A percentile compares a stretch with the other conserved stretches of the same genome.
Evolutionary conservation across 2,113 vertebrate genomes (phyloP).

Genomic region (Rhabdornis inornatus): DNA sequence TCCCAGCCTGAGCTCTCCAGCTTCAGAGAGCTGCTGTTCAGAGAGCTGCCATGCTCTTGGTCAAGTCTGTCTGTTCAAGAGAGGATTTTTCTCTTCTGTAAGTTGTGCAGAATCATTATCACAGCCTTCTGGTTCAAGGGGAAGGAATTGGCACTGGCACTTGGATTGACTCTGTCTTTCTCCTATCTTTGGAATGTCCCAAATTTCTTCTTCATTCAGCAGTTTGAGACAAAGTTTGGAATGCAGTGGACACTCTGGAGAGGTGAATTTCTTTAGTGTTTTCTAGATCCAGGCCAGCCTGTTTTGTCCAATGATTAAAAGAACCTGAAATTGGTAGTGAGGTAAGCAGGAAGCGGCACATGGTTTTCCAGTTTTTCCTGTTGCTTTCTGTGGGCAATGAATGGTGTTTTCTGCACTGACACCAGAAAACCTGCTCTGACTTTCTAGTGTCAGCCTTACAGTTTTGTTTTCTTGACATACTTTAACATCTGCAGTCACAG

Average conservation of each 20-base stretch:
- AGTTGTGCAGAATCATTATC: slow-evolving; percentile 83
- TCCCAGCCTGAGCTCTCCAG: background rate
- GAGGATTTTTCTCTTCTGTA: background rate
- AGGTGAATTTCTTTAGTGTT: slow-evolving; percentile 54
- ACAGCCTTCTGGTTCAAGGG: slow-evolving; percentile 84
- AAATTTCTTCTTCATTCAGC: slow-evolving; percentile 83
- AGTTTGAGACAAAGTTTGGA: slow-evolving; percentile 75
- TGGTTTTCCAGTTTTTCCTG: background rate
- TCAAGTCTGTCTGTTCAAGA: background rate
- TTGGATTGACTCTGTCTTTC: slow-evolving; percentile 79
- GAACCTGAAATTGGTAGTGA: background rate
- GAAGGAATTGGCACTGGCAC: slow-evolving; percentile 82
- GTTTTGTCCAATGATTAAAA: background rate
- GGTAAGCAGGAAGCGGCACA: background rate
- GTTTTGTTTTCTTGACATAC: background rate
- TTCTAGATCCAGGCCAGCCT: background rate
- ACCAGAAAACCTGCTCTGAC: background rate
- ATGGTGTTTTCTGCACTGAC: background rate
- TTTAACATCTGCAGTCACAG: background rate
- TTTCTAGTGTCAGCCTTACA: background rate
- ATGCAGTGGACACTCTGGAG: slow-evolving; percentile 85
- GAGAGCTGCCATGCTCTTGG: background rate
- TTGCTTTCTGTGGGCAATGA: background rate
- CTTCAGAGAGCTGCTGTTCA: background rate
- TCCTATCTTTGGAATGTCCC: slow-evolving; percentile 80